Percentiles rank a stretch among this genome's conserved stretches.
Conservation (phyloP, 2,797 vertebrate species). For the Danio choprae region DNA sequence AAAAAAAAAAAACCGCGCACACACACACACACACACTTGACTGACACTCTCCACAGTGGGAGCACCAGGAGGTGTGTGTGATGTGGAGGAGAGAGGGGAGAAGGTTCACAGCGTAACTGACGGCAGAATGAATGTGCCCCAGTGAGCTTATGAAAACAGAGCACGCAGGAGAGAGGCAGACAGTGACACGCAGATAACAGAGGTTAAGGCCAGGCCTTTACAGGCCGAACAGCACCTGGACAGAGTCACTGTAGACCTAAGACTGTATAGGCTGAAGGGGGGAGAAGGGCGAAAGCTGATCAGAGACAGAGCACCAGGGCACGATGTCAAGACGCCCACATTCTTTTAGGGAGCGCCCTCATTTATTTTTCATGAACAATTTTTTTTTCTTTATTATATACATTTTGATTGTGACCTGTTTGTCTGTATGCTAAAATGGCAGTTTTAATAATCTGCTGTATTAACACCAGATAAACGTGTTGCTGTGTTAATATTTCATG, state of each 20-base stretch:
- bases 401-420: background rate
- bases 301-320: conserved; percentile 71
- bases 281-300: conserved; percentile 75
- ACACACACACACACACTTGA: conserved; percentile 38
- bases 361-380: background rate
- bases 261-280: conserved; percentile 45
- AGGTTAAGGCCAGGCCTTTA: conserved; percentile 73
- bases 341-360: conserved; percentile 44
- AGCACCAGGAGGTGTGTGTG: conserved; percentile 24
- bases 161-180: conserved; percentile 65
- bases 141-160: conserved; percentile 72
- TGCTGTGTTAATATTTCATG: background rate
- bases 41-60: conserved; percentile 28
- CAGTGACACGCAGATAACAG: conserved; percentile 78
- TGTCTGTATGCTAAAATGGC: background rate
- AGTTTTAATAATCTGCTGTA: background rate
- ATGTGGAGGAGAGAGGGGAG: conserved; percentile 61
- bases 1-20: too few species aligned
- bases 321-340: conserved; percentile 56
- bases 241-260: conserved; percentile 59
- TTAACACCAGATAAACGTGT: background rate
- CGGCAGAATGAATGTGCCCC: conserved; percentile 64
- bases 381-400: background rate
- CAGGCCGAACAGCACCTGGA: conserved; percentile 73
- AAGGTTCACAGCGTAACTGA: conserved; percentile 53